phyloP scores from a whole-genome alignment of 2,888 invertebrate species.

The Buathra laborator region DNA sequence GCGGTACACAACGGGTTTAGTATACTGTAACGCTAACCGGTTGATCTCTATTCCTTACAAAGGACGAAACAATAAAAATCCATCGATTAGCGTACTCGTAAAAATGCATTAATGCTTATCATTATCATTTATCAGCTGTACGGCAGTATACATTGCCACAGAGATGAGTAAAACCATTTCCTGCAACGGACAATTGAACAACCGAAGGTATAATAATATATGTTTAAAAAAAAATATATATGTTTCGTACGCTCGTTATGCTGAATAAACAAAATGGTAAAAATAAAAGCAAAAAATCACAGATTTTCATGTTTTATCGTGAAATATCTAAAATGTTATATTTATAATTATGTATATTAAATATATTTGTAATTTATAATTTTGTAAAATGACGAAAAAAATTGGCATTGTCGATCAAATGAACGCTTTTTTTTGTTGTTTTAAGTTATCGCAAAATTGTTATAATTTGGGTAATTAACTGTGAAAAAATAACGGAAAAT shows the following conservation, averaged over 20 bases:
- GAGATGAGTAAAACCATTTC: not conserved
- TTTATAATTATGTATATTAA: not conserved
- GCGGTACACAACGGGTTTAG: slow-evolving; percentile 5
- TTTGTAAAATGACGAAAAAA: not conserved
- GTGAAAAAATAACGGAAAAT: not conserved
- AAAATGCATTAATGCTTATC: slow-evolving; percentile 1
- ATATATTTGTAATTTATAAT: not conserved
- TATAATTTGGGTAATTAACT: not conserved
- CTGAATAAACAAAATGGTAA: not conserved
- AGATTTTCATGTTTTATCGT: no score
- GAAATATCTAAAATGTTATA: not conserved
- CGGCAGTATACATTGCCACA: not conserved
- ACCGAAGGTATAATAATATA: not conserved
- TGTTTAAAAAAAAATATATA: not conserved
- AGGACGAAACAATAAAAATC: slow-evolving; percentile 27
- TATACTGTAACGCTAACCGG: slow-evolving; percentile 44
- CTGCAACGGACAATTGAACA: not conserved
- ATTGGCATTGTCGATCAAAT: no score
- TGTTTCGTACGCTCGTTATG: not conserved
- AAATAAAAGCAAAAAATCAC: no score
- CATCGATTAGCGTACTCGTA: slow-evolving; percentile 22
- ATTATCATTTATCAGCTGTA: not conserved
- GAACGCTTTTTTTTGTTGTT: not conserved
- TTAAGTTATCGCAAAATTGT: not conserved
- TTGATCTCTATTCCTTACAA: slow-evolving; percentile 12